Percentiles rank a stretch among this genome's conserved stretches.
These are phyloP conservation scores for Trilocha varians DNA, from an alignment of 2,888 invertebrate genomes.

Conservation along the genomic window DNA sequence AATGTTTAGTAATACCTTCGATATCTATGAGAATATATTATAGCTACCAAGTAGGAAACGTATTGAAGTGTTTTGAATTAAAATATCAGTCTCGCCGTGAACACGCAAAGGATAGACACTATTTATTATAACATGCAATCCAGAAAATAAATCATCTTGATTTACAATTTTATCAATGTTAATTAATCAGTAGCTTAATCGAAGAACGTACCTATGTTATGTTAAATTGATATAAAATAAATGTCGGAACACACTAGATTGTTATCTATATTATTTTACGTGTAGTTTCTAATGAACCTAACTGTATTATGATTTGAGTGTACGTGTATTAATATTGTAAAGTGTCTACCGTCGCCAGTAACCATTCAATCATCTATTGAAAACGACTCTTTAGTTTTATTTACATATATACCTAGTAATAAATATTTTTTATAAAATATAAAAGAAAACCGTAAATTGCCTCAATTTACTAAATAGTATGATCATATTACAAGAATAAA, in stretches of 20 bases:
- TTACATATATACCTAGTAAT: too few relatives aligned
- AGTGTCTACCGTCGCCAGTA: too few relatives aligned
- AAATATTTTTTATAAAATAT: too few relatives aligned
- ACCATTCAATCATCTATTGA: too few relatives aligned
- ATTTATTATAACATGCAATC: conserved; percentile 6
- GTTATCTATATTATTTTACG: neutral
- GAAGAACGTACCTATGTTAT: conserved; percentile 14
- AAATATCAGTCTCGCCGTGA: neutral
- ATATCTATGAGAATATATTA: conserved; percentile 16
- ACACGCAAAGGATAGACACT: conserved; percentile 9
- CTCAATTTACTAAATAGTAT: too few relatives aligned
- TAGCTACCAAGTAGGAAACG: neutral
- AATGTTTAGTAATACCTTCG: too few relatives aligned
- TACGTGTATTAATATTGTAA: neutral
- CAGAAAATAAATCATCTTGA: neutral
- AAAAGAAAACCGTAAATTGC: too few relatives aligned
- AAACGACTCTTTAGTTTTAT: too few relatives aligned
- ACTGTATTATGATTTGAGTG: neutral
- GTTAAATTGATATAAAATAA: neutral
- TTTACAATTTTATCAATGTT: conserved; percentile 5
- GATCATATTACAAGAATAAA: too few relatives aligned
- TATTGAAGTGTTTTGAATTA: neutral
- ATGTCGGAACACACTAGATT: neutral
- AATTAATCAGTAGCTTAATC: conserved; percentile 19
- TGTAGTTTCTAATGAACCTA: neutral